Conservation (phyloP, 2,888 invertebrate genomes). For the Caenorhabditis sp. region DNA sequence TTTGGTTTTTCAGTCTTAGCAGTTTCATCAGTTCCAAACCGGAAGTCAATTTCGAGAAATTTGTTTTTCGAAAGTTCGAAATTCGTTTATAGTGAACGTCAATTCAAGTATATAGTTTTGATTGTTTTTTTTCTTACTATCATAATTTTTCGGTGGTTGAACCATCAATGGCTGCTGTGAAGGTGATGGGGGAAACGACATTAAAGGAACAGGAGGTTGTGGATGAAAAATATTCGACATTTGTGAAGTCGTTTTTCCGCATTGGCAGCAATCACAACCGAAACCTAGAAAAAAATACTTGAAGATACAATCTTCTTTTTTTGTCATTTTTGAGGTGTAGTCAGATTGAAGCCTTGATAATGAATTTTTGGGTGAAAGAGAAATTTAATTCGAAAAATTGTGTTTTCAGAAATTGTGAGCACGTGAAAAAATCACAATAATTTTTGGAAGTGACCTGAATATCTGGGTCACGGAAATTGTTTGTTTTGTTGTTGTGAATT, state of each 20-base stretch:
- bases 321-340: no score
- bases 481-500: no score
- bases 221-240: neutral
- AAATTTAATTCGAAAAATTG: neutral
- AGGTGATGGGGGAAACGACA: neutral
- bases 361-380: neutral
- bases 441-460: no score
- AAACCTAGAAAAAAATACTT: constrained; percentile 7
- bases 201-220: neutral
- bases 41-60: no score
- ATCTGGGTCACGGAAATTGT: no score
- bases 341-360: no score
- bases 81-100: neutral
- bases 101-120: neutral
- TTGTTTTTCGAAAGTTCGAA: neutral
- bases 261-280: constrained; percentile 28
- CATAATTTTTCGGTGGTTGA: neutral
- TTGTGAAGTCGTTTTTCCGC: neutral
- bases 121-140: neutral
- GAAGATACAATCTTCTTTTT: no score
- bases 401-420: no score
- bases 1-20: no score
- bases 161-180: neutral
- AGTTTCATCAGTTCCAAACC: no score
- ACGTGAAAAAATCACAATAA: no score